Conservation (phyloP, 2,888 invertebrate species). For the Phalera bucephala region DNA sequence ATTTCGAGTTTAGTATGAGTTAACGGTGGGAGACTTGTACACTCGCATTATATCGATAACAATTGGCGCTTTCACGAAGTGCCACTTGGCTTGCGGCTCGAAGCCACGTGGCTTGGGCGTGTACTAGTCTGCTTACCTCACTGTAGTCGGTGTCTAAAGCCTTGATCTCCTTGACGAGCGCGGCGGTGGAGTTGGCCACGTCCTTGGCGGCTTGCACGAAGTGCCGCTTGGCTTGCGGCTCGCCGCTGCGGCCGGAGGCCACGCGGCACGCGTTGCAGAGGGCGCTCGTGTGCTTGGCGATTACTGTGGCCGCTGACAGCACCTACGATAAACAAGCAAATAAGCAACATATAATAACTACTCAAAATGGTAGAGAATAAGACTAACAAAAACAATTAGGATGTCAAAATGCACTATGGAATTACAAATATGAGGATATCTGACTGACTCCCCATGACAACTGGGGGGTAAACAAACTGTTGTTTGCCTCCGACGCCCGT, state of each 20-base stretch:
- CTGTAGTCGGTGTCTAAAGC: constrained; percentile 92
- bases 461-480: too few relatives aligned
- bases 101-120: background rate
- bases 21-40: too few relatives aligned
- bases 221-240: constrained; percentile 96
- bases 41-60: too few relatives aligned
- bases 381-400: too few relatives aligned
- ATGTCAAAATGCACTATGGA: too few relatives aligned
- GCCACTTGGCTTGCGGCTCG: constrained; percentile 96
- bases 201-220: constrained; percentile 99
- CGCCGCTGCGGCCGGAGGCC: constrained; percentile 94
- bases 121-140: constrained; percentile 80
- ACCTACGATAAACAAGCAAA: too few relatives aligned
- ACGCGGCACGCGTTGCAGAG: constrained; percentile 97
- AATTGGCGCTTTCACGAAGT: constrained; percentile 99
- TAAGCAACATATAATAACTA: too few relatives aligned
- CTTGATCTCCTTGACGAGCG: constrained; percentile 97
- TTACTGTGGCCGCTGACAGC: constrained; percentile 94
- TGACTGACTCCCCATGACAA: too few relatives aligned
- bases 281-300: constrained; percentile 97
- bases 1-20: too few relatives aligned
- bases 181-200: constrained; percentile 97
- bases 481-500: too few relatives aligned
- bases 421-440: too few relatives aligned
- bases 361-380: too few relatives aligned